Evolutionary conservation across 2,113 vertebrate species (phyloP), one percentile per base, ranked within the genome.

Genomic region (Echinops telfairi): DNA sequence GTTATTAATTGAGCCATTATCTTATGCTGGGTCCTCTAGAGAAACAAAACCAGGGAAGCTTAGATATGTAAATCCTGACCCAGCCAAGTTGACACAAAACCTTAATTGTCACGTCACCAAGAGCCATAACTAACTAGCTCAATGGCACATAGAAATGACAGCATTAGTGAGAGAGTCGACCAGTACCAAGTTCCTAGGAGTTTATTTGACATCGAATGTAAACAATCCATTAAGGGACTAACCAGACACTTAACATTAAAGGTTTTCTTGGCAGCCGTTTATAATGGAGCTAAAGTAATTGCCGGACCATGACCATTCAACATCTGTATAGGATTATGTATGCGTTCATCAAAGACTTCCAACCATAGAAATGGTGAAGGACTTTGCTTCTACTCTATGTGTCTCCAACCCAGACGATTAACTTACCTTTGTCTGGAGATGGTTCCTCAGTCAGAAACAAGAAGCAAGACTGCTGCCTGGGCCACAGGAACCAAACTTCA

Each of bases 171-270:
- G 27, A 76, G 31, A 92, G 22, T 29, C 78, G 90, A 80, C 27
- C 22, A 6, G 68, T 12, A 57, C 10, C 23, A 22, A 14, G 2
- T 36, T 83, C 62, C 58, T 58, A 23, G 9, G 33, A 92, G 82
- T 60, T 76, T 71, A 17, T 80, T 62, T 90, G 81, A 12, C n/a
- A 87, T 92, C 25, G n/a, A 66, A 76, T 92, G 36, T 85, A 83
- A 78, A 80, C 77, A 73, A 81, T 83, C 76, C 40, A 91, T 82
- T 73, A 94, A 83, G 66, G 15, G 53, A 91, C 66, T 12, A 92
- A 76, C 33, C 15, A 89, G 57, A 80, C 38, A 90, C 79, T 70
- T 86, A 71, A 77, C 2, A 89, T 80, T 86, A 88, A 87, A 38
- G 62, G 68, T 36, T 83, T 78, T 82, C 62, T 89, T 81, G 80